phyloP scores from a whole-genome alignment of 2,797 vertebrate genomes.

The Chlorospingus flavigularis region DNA sequence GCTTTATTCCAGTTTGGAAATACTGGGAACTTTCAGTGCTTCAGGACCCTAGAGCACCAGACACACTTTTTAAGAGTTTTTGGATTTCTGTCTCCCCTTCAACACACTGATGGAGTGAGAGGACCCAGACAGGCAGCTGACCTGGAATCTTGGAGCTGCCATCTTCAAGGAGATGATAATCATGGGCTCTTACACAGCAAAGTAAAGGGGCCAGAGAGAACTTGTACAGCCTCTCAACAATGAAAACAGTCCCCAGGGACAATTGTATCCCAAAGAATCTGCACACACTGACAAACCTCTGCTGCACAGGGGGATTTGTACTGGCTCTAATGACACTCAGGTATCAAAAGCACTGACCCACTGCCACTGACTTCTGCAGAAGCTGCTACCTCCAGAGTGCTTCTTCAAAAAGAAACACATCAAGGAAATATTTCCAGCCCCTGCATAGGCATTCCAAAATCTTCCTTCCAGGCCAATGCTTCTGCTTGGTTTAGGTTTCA shows the following conservation, averaged over 20 bases:
- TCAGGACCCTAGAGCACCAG: not conserved
- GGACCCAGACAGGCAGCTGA: not conserved
- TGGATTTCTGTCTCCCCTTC: not conserved
- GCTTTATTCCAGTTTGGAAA: not conserved
- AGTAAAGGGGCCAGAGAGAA: not conserved
- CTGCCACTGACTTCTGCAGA: not conserved
- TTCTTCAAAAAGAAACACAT: not conserved
- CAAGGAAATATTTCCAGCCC: not conserved
- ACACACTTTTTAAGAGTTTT: fast-evolving
- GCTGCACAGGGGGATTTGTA: not conserved
- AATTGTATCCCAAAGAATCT: not conserved
- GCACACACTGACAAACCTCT: fast-evolving
- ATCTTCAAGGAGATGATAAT: not conserved
- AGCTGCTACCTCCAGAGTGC: not conserved
- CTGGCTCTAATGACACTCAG: not conserved
- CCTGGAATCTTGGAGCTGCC: not conserved
- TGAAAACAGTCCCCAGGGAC: not conserved
- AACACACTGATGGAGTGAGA: not conserved
- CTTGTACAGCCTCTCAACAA: not conserved
- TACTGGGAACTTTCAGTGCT: not conserved
- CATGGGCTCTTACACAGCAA: not conserved
- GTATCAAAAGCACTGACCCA: not conserved
- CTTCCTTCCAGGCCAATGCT: not conserved
- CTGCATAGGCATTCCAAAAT: not conserved
- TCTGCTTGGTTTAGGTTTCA: not conserved